phyloP scores from a whole-genome alignment of 2,797 vertebrate genomes.

The Danio choprae region DNA sequence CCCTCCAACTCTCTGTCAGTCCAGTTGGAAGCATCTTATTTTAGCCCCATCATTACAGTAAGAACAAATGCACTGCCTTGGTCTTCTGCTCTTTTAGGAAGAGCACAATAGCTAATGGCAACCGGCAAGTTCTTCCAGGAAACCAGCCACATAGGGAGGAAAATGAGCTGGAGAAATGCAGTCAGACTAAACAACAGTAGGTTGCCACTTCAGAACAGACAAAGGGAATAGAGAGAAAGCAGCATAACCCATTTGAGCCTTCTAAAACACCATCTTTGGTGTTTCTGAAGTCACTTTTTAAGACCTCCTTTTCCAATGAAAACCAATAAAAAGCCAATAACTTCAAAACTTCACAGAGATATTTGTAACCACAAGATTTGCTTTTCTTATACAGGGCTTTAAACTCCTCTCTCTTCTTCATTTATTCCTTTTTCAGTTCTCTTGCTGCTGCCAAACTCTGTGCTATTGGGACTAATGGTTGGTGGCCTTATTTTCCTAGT shows the following conservation, averaged over 20 bases:
- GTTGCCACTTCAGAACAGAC: background rate
- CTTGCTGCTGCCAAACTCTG: constrained; percentile 7
- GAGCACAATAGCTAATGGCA: constrained; percentile 39
- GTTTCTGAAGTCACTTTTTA: constrained; percentile 5
- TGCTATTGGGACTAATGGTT: constrained; percentile 6
- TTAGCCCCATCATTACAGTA: constrained; percentile 16
- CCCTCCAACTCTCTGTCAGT: constrained; percentile 38
- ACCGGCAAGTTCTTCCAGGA: constrained; percentile 35
- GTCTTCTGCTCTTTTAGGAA: constrained; percentile 35
- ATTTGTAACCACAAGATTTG: constrained; percentile 15
- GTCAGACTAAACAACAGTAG: background rate
- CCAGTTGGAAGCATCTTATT: constrained; percentile 45
- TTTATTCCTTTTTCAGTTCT: background rate
- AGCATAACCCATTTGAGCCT: background rate
- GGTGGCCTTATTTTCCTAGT: constrained; percentile 1
- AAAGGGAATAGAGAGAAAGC: background rate
- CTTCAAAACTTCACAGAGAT: background rate
- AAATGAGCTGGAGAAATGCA: background rate
- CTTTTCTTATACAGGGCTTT: background rate
- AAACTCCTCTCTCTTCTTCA: background rate
- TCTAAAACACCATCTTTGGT: background rate
- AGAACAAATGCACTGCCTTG: constrained; percentile 37
- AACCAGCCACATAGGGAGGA: constrained; percentile 29
- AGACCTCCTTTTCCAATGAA: background rate
- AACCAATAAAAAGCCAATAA: constrained; percentile 7